Base-by-base conservation (phyloP, 2,113 vertebrate species). In the Tupaia tana region DNA sequence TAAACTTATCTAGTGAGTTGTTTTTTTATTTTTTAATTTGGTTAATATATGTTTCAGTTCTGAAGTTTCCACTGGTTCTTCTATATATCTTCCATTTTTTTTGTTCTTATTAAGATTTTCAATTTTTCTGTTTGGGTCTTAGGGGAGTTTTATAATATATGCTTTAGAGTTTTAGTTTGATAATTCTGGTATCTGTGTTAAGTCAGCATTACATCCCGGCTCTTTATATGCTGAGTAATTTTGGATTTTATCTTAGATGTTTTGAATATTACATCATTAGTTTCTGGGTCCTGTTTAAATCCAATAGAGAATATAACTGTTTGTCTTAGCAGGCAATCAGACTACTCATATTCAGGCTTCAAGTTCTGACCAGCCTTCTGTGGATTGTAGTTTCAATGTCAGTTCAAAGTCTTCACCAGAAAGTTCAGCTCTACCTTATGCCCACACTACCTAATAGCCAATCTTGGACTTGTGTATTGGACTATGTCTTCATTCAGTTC, bases 121-220 rank as follows among this genome's bases (percentile, higher is more conserved):
- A 78, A 31, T 25, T 2, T 90, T 79, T 80, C 29, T 14, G 56
- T 69, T 74, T 29, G 43, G 66, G 71, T 90, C 56, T 92, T 69
- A n/a, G 24, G 70, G 61, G 25, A 70, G 79, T 93, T 91, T 79
- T 64, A 78, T 64, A 61, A 58, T 43, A 93, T 7, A 52, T 79
- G 22, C 78, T 89, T 91, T 83, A 70, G 93, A 86, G 16, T 70
- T 31, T 83, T 91, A 56, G 58, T 67, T 73, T 85, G 34, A 89
- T n/a, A 93, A 64, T 85, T 81, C 9, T 63, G 79, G 59, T 29
- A 67, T 74, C 34, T 74, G 70, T 85, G 29, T 78, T n/a, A 66
- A 79, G 43, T 94, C 86, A 86, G 52, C 34, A 82, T 82, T 82
- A 69, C 63, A 69, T 69, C 11, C 54, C 71, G 15, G 3, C 85